phyloP scores from a whole-genome alignment of 2,797 vertebrate species.

The Hyperoplus immaculatus region DNA sequence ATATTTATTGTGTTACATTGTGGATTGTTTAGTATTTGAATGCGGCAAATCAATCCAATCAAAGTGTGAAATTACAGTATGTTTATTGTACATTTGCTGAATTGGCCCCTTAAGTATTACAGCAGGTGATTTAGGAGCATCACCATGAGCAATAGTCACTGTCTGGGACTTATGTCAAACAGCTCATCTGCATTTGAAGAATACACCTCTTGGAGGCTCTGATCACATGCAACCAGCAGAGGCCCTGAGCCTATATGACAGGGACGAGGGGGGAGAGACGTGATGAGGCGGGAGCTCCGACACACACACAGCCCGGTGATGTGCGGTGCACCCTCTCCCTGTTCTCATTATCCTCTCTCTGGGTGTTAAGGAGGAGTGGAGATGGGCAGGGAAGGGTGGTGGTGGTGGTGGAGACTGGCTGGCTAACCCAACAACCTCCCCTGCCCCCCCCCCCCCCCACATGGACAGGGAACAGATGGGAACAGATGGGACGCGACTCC shows the following conservation, averaged over 20 bases:
- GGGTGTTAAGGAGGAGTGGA: slow-evolving; percentile 71
- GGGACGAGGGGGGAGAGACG: slow-evolving; percentile 41
- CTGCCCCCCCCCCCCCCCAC: too few relatives aligned
- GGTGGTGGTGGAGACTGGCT: slow-evolving; percentile 55
- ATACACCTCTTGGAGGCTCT: slow-evolving; percentile 24
- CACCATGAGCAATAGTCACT: slow-evolving; percentile 22
- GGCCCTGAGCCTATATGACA: slow-evolving; percentile 44
- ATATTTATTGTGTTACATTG: too few relatives aligned
- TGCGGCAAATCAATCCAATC: not conserved
- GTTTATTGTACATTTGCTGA: not conserved
- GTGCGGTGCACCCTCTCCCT: slow-evolving; percentile 64
- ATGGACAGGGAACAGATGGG: slow-evolving; percentile 80
- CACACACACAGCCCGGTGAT: slow-evolving; percentile 54
- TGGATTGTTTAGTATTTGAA: too few relatives aligned
- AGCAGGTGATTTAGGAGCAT: not conserved
- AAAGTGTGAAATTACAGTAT: not conserved
- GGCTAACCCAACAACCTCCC: slow-evolving; percentile 66
- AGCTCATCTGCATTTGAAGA: slow-evolving; percentile 51
- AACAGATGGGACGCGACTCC: slow-evolving; percentile 81
- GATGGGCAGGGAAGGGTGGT: slow-evolving; percentile 36
- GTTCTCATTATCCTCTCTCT: slow-evolving; percentile 81
- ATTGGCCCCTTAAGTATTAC: not conserved
- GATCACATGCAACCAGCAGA: slow-evolving; percentile 55
- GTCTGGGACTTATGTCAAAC: slow-evolving; percentile 24
- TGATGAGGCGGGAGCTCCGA: slow-evolving; percentile 55